Conservation (phyloP, 2,113 vertebrate genomes). For the Thermophis baileyi region DNA sequence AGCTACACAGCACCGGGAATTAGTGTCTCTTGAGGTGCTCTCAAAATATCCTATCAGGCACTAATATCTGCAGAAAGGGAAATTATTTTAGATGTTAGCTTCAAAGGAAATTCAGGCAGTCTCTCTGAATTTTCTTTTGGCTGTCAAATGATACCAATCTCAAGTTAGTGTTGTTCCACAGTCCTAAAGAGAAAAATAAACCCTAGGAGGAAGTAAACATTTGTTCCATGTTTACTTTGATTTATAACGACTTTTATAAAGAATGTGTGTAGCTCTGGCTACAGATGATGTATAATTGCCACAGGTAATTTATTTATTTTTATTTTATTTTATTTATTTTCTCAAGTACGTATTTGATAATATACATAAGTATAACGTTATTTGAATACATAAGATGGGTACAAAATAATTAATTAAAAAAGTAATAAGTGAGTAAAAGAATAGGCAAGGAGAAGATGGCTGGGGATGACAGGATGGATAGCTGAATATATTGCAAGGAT, state of each 20-base stretch:
- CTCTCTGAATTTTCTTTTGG: neutral
- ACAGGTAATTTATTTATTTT: too few species aligned
- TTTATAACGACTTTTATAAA: neutral
- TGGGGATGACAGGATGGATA: neutral
- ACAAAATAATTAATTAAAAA: too few species aligned
- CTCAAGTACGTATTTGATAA: too few species aligned
- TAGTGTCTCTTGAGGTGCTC: neutral
- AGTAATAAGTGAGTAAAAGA: neutral
- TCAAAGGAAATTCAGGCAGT: neutral
- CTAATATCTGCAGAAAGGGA: neutral
- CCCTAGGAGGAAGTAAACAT: neutral
- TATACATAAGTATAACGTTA: too few species aligned
- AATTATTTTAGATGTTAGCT: neutral
- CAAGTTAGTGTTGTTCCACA: neutral
- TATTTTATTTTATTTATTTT: too few species aligned
- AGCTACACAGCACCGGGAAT: neutral
- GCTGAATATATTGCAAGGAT: neutral
- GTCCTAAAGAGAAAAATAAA: neutral
- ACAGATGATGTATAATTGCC: neutral
- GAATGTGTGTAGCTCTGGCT: neutral
- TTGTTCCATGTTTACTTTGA: neutral
- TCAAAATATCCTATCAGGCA: neutral
- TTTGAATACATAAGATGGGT: too few species aligned
- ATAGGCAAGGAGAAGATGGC: neutral
- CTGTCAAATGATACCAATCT: neutral